phyloP scores from a whole-genome alignment of 2,888 invertebrate species.

The Lomographa bimaculata region DNA sequence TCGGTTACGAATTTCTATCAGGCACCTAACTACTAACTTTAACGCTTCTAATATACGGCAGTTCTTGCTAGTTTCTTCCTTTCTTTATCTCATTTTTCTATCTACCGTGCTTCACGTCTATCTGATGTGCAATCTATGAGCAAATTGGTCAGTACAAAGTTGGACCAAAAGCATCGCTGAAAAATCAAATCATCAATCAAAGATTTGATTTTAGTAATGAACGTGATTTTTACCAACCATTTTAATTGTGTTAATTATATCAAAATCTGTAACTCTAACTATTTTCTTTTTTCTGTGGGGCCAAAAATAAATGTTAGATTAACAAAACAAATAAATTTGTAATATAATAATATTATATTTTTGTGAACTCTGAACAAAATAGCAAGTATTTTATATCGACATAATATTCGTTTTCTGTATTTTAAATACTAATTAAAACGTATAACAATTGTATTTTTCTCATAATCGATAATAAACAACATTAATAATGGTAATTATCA shows the following conservation, averaged over 20 bases:
- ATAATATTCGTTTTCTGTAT: too few species aligned
- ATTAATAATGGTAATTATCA: constrained; percentile 3
- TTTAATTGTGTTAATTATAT: too few species aligned
- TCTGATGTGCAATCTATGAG: constrained; percentile 72
- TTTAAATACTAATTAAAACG: too few species aligned
- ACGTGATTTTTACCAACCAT: constrained; percentile 26
- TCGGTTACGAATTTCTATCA: constrained; percentile 33
- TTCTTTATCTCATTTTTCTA: constrained; percentile 45
- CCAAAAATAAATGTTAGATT: too few species aligned
- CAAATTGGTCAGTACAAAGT: constrained; percentile 65
- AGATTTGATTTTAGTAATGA: constrained; percentile 15
- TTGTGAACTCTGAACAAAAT: too few species aligned
- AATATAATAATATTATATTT: too few species aligned
- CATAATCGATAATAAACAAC: constrained; percentile 2
- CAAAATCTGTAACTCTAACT: too few species aligned
- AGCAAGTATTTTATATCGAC: too few species aligned
- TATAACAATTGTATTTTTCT: too few species aligned
- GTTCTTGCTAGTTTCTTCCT: constrained; percentile 63
- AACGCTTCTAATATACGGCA: constrained; percentile 57
- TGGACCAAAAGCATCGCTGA: constrained; percentile 66
- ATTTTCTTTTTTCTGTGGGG: too few species aligned
- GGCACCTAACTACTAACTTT: constrained; percentile 43
- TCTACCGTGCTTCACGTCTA: constrained; percentile 70
- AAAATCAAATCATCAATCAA: too few species aligned
- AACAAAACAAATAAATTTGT: too few species aligned